Evolutionary conservation across 1,140 invertebrate genomes (phyloP).

Genomic region (Acarapis woodi): DNA sequence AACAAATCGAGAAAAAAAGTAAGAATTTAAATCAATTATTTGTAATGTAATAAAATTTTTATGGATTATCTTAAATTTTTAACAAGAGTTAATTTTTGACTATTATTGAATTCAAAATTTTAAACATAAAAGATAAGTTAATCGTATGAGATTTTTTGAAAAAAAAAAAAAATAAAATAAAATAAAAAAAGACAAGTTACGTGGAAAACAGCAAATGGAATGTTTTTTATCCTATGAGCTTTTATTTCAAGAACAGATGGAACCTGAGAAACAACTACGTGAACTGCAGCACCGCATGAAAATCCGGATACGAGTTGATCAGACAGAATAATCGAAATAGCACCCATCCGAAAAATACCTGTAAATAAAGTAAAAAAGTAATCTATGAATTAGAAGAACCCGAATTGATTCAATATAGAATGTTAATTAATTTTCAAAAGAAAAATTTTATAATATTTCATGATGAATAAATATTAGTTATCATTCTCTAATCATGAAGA

Average conservation of each 20-base stretch:
- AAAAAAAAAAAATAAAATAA: background rate
- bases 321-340: conserved; percentile 21
- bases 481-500: background rate
- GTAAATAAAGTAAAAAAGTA: too few relatives aligned
- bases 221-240: conserved; percentile 12
- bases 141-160: background rate
- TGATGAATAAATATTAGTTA: background rate
- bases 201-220: conserved; percentile 7
- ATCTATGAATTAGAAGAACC: too few relatives aligned
- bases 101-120: background rate
- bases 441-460: too few relatives aligned
- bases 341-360: conserved; percentile 15
- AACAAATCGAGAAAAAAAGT: too few relatives aligned
- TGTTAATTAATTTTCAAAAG: too few relatives aligned
- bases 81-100: conserved; percentile 5
- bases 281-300: conserved; percentile 22
- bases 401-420: too few relatives aligned
- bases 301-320: conserved; percentile 22
- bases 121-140: background rate
- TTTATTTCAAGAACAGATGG: conserved; percentile 19
- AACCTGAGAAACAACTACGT: conserved; percentile 19
- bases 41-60: too few relatives aligned
- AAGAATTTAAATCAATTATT: too few relatives aligned
- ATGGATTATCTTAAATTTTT: background rate
- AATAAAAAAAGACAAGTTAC: background rate